These are phyloP conservation scores for Agrypnus murinus DNA, from an alignment of 2,888 invertebrate genomes.

Conservation along the genomic window DNA sequence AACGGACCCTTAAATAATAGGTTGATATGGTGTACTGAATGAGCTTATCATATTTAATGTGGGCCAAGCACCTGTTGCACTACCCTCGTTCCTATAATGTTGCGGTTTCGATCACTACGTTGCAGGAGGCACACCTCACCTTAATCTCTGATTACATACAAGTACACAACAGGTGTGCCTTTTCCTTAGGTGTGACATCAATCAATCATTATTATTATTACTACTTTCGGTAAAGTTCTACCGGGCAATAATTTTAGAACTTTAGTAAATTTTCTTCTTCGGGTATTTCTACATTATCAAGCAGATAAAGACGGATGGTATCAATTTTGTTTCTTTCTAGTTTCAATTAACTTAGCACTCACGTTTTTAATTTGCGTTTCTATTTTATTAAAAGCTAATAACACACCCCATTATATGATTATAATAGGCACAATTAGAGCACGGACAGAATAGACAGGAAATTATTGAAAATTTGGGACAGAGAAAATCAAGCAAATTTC, in stretches of 20 bases:
- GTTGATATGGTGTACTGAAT: constrained; percentile 5
- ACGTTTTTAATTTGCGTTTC: too few relatives aligned
- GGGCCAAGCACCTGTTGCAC: constrained; percentile 46
- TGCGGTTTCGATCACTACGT: constrained; percentile 33
- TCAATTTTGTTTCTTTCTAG: too few relatives aligned
- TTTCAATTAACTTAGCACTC: too few relatives aligned
- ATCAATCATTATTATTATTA: constrained; percentile 24
- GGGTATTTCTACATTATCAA: too few relatives aligned
- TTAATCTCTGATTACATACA: constrained; percentile 42
- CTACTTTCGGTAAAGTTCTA: too few relatives aligned
- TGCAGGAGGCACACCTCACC: constrained; percentile 30
- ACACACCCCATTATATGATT: not conserved
- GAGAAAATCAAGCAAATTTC: constrained; percentile 10
- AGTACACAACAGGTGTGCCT: constrained; percentile 44
- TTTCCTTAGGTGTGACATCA: constrained; percentile 29
- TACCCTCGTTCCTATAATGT: constrained; percentile 21
- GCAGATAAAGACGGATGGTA: too few relatives aligned
- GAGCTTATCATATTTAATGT: constrained; percentile 40
- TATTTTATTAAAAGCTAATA: not conserved
- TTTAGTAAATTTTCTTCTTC: too few relatives aligned
- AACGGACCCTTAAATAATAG: constrained; percentile 11
- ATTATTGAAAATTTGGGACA: constrained; percentile 2
- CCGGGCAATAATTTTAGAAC: too few relatives aligned
- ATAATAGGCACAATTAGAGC: not conserved
- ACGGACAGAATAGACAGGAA: constrained; percentile 4